Evolutionary conservation across 2,888 invertebrate species (phyloP), one percentile per base, ranked within the genome.

Genomic region (Troglohyphantes excavatus): DNA sequence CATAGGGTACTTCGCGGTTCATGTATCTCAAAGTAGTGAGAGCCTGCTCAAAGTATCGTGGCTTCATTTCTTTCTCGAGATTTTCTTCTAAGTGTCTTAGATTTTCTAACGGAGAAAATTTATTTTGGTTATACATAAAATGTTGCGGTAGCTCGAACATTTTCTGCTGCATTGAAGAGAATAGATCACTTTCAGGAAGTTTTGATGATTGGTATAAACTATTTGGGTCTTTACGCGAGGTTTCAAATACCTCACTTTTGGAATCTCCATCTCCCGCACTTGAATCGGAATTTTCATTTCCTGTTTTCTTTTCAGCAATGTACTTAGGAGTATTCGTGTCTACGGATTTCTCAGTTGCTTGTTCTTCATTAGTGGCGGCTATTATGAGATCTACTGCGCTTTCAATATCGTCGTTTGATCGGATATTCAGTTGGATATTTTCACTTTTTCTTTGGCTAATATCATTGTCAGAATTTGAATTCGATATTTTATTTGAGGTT

Each of bases 31-130:
- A 19, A 21, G 33, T 21, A 27, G 7, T 59, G 11, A 70, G 23
- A 0, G 53, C 26, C 17, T 68, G 67, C 19, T 53, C 67, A 17
- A 46, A 9, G 0, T 17, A 21, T 1, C 46, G 61, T 2, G 75
- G 81, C n/a, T 26, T 23, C 2, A 81, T 17, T 59, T 87, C 78
- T 33, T 33, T 70, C 1, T 75, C 53, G 11, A 82, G 26, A 68
- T 76, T 88, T 0, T 82, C 61, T 46, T 88, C 88, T 3, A 88
- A 88, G 39, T 88, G 75, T n/a, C 76, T 67, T 0, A 87, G 33
- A 26, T 81, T 87, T 33, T 87, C 53, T 61, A 82, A 39, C 2
- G 88, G 75, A 0, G 82, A 76, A 27, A 88, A 82, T 2, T 67
- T 63, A 53, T 75, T 75, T 39, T 39, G 19, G 11, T 23, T 29